phyloP scores from a whole-genome alignment of 2,888 invertebrate species.

The Eurytoma adleriae region DNA sequence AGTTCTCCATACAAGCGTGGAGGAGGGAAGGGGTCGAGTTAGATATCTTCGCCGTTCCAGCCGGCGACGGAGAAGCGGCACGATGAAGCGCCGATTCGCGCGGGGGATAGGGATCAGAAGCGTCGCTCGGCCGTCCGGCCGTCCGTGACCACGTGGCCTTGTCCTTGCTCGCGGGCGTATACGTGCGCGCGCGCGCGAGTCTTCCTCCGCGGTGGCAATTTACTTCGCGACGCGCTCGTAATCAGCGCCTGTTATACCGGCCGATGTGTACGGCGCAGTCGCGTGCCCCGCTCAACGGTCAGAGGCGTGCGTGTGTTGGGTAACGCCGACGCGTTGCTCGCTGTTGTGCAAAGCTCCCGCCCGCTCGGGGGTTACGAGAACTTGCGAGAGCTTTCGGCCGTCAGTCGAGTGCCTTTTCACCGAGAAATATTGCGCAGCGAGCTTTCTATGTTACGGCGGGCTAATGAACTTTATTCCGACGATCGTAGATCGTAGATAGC shows the following conservation, averaged over 20 bases:
- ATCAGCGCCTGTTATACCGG: constrained; percentile 19
- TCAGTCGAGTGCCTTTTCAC: not conserved
- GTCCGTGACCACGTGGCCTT: constrained; percentile 74
- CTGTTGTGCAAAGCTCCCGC: too few species aligned
- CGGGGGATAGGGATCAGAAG: constrained; percentile 50
- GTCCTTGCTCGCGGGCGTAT: constrained; percentile 68
- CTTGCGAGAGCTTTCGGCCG: not conserved
- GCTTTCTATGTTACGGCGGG: too few species aligned
- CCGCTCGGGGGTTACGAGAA: not conserved
- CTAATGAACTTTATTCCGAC: too few species aligned
- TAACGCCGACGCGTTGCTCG: not conserved
- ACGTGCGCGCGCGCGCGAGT: not conserved
- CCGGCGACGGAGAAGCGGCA: constrained; percentile 31
- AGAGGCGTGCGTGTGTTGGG: not conserved
- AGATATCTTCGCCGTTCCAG: too few species aligned
- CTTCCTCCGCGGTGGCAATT: constrained; percentile 13
- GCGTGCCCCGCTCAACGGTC: not conserved
- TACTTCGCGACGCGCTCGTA: constrained; percentile 22
- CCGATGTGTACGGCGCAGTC: too few species aligned
- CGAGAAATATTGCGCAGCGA: too few species aligned
- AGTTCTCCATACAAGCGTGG: not conserved
- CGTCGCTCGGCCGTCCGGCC: constrained; percentile 58
- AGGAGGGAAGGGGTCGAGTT: not conserved
- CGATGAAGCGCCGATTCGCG: not conserved
- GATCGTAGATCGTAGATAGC: too few species aligned